phyloP scores from a whole-genome alignment of 2,797 vertebrate species.

The Dendrocincla fuliginosa region DNA sequence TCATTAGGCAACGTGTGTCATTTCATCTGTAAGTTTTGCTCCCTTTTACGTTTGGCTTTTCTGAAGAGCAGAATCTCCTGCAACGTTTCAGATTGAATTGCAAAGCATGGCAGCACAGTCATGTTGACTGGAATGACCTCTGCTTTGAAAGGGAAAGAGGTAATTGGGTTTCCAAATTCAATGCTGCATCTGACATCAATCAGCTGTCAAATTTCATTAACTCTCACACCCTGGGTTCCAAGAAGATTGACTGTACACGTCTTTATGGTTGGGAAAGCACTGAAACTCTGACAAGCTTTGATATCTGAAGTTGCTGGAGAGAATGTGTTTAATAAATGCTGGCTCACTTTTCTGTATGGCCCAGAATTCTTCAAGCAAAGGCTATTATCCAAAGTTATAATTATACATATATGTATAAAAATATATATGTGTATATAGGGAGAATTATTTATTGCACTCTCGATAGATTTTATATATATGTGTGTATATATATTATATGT shows the following conservation, averaged over 20 bases:
- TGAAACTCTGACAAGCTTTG: slow-evolving; percentile 29
- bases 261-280: slow-evolving; percentile 28
- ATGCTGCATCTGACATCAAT: slow-evolving; percentile 44
- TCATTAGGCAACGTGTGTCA: background rate
- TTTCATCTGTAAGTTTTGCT: background rate
- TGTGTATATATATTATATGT: no score
- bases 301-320: background rate
- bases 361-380: background rate
- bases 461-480: no score
- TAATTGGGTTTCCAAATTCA: slow-evolving; percentile 57
- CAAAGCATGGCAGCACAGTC: background rate
- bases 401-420: background rate
- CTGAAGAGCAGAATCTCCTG: background rate
- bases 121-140: slow-evolving; percentile 44
- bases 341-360: background rate
- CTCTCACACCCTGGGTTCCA: background rate
- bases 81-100: background rate
- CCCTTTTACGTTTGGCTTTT: background rate
- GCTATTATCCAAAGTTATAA: background rate
- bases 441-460: background rate
- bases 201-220: slow-evolving; percentile 64
- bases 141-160: slow-evolving; percentile 38
- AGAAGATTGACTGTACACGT: slow-evolving; percentile 35
- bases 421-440: no score
- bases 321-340: background rate